Percentiles rank a stretch among this genome's conserved stretches.
These are phyloP conservation scores for Sander vitreus DNA, from an alignment of 2,113 vertebrate genomes.

Conservation along the genomic window DNA sequence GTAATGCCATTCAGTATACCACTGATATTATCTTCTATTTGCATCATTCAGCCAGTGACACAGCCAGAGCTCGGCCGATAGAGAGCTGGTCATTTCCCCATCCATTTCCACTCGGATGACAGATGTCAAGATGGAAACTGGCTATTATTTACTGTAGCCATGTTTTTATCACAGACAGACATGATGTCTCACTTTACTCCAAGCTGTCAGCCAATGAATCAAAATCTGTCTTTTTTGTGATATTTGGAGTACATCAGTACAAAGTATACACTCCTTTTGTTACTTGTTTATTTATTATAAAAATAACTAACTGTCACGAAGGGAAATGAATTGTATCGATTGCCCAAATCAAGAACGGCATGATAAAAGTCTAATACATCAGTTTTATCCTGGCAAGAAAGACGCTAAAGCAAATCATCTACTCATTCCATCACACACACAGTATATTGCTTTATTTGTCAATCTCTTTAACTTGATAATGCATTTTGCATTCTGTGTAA, in stretches of 20 bases:
- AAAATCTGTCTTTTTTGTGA: constrained; percentile 47
- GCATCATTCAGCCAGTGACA: constrained; percentile 83
- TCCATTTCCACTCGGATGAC: constrained; percentile 83
- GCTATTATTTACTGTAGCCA: constrained; percentile 81
- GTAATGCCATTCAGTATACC: constrained; percentile 86
- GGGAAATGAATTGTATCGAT: not conserved
- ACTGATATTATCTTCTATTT: constrained; percentile 87
- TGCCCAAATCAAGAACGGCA: constrained; percentile 28
- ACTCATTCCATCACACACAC: constrained; percentile 18
- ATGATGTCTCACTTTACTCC: constrained; percentile 85
- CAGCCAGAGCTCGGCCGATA: constrained; percentile 77
- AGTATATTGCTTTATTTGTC: constrained; percentile 14
- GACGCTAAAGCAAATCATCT: constrained; percentile 9
- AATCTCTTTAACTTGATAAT: constrained; percentile 7
- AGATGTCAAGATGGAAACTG: constrained; percentile 84
- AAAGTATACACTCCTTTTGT: constrained; percentile 24
- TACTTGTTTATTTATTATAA: constrained; percentile 9
- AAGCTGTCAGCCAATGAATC: constrained; percentile 67
- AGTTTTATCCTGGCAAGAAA: not conserved
- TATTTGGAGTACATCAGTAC: constrained; percentile 32
- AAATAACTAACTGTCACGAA: constrained; percentile 2
- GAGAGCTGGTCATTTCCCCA: constrained; percentile 84
- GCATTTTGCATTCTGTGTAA: not conserved
- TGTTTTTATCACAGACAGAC: constrained; percentile 85
- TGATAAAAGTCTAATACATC: constrained; percentile 24